Conservation (phyloP, 2,113 vertebrate genomes). For the Vulpes vulpes region DNA sequence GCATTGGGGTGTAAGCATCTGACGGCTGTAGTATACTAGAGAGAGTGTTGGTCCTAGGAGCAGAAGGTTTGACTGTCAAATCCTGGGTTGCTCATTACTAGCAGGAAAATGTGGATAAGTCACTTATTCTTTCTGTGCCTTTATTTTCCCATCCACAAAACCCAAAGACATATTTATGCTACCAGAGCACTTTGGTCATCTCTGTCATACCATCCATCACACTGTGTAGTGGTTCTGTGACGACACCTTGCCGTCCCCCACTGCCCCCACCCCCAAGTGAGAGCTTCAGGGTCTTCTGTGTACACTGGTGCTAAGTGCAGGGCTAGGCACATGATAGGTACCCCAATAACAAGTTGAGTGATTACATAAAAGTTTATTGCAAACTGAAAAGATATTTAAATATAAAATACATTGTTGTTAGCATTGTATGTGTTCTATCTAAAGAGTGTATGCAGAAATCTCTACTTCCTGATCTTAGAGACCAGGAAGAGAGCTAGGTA, state of each 20-base stretch:
- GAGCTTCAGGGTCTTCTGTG: constrained; percentile 34
- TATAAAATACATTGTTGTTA: constrained; percentile 2
- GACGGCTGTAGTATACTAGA: not conserved
- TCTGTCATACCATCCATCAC: not conserved
- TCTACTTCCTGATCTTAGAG: constrained; percentile 49
- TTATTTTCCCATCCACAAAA: constrained; percentile 60
- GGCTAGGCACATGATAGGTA: not conserved
- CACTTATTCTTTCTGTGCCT: constrained; percentile 47
- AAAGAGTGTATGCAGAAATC: not conserved
- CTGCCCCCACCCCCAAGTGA: not conserved
- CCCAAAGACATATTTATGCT: constrained; percentile 44
- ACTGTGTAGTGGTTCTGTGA: not conserved
- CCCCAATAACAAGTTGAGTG: constrained; percentile 35
- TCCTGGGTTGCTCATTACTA: constrained; percentile 36
- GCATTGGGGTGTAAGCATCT: not conserved
- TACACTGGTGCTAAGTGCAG: not conserved
- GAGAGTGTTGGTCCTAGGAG: not conserved
- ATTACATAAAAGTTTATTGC: constrained; percentile 40
- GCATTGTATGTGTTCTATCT: constrained; percentile 14
- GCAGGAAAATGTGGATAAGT: constrained; percentile 48
- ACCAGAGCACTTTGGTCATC: constrained; percentile 15
- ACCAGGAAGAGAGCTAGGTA: constrained; percentile 40
- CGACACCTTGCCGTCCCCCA: not conserved
- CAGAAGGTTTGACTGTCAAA: constrained; percentile 8
- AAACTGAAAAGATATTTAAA: not conserved